Conservation (phyloP, 2,888 invertebrate genomes). For the Cordilura impudica region DNA sequence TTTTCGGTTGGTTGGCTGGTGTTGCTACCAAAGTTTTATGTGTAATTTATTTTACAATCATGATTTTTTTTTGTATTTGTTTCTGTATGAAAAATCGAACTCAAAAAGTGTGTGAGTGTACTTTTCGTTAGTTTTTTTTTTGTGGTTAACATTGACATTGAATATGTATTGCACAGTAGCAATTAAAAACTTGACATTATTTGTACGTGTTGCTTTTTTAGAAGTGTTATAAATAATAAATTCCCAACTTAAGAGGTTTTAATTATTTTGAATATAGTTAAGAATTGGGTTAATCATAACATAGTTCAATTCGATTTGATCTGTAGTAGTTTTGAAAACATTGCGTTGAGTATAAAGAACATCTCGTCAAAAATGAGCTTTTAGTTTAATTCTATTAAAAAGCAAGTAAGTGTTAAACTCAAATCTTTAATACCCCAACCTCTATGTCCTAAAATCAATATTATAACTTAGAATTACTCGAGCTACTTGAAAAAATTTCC, state of each 20-base stretch:
- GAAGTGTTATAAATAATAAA: background rate
- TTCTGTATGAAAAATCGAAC: background rate
- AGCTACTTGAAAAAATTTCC: no score
- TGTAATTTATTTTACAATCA: background rate
- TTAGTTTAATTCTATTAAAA: no score
- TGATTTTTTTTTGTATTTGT: background rate
- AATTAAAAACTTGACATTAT: constrained; percentile 39
- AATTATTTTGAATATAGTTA: constrained; percentile 20
- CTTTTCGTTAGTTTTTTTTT: constrained; percentile 19
- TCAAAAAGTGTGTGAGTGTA: constrained; percentile 1
- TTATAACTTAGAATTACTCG: no score
- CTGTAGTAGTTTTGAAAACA: no score
- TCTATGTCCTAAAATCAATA: no score
- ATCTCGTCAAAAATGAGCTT: no score
- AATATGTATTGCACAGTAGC: constrained; percentile 40
- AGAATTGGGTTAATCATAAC: no score
- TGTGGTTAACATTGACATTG: constrained; percentile 59
- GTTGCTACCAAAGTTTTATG: constrained; percentile 16
- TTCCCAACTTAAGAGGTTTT: background rate
- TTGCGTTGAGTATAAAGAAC: no score
- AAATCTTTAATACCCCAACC: no score
- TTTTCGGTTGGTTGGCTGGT: constrained; percentile 10
- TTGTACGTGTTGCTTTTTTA: constrained; percentile 30
- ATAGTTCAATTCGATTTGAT: no score
- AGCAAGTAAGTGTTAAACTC: no score